Evolutionary conservation across 2,113 vertebrate species (phyloP), one percentile per base, ranked within the genome.

Genomic region (Pionites leucogaster): DNA sequence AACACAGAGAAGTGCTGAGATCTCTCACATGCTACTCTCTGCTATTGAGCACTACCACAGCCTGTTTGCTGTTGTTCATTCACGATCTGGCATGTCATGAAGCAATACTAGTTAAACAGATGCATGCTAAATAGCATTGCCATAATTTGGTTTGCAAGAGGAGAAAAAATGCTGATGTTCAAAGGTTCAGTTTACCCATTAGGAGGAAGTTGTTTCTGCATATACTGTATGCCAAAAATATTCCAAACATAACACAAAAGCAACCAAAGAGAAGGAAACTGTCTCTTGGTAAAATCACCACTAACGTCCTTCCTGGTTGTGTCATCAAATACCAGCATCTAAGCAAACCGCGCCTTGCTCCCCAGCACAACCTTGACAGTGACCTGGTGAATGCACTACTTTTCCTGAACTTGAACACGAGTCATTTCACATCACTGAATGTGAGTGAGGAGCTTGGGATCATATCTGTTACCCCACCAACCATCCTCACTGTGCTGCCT

Each of bases 41-140:
- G 88, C 96, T 90, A 0, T 0, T 28, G 60, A 81, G 68, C 72
- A 10, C 70, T 42, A 23, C 12, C 1, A 0, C 4, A 89, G 42
- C 17, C 82, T 59, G 31, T 50, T 13, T 75, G 74, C 82, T 71
- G 47, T 47, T 74, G 50, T 42, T 82, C 44, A 29, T 24, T 92
- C 80, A 76, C 9, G 1, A 62, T 55, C 80, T 79, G 90, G 67
- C 82, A 62, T 47, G 76, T 57, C 82, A 80, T 9, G 49, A 82
- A 92, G 76, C 71, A 70, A 31, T 4, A n/a, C 68, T 90, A 50
- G 87, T 90, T 80, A 83, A 82, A 80, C 37, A 78, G 74, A 64
- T 42, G 78, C 75, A 47, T 4, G 41, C 88, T 85, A 80, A 87
- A 53, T 25, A 65, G 49, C 63, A 10, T 0, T 79, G 67, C 29